These are phyloP conservation scores for Picus viridis DNA, from an alignment of 2,797 vertebrate genomes.

Conservation along the genomic window DNA sequence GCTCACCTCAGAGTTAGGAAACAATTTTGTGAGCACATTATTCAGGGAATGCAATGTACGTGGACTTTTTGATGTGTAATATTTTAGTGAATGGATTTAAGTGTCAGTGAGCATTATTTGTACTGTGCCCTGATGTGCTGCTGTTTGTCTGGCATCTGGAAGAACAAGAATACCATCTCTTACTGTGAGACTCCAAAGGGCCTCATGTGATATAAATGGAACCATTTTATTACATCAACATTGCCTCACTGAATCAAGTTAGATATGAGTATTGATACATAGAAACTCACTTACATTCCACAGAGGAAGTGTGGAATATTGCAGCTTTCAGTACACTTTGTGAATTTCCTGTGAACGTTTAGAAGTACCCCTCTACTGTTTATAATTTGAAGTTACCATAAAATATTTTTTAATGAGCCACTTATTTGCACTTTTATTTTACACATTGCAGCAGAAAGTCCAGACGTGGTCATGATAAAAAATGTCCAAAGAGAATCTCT, in stretches of 20 bases:
- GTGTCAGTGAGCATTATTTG: slow-evolving; percentile 44
- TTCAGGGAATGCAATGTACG: neutral
- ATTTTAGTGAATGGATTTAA: slow-evolving; percentile 38
- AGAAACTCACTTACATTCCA: slow-evolving; percentile 32
- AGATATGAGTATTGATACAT: slow-evolving; percentile 19
- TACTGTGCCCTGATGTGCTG: slow-evolving; percentile 26
- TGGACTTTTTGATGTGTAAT: slow-evolving; percentile 31
- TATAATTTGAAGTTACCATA: neutral
- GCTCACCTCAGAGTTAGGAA: slow-evolving; percentile 44
- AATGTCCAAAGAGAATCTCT: neutral
- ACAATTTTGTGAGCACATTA: slow-evolving; percentile 34
- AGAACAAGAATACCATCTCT: slow-evolving; percentile 11
- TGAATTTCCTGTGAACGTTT: neutral
- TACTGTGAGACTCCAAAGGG: slow-evolving; percentile 26
- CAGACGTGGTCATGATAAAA: neutral
- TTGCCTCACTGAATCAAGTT: slow-evolving; percentile 26
- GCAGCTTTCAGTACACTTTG: neutral
- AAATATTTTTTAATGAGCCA: neutral
- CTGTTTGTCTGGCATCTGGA: slow-evolving; percentile 22
- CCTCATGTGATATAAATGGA: slow-evolving; percentile 38
- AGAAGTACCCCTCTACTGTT: neutral
- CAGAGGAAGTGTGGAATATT: slow-evolving; percentile 8
- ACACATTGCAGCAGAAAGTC: slow-evolving; percentile 3
- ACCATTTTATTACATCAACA: slow-evolving; percentile 45
- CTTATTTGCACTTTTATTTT: neutral